These are phyloP conservation scores for Apis florea DNA, from an alignment of 1,140 invertebrate species.

Conservation along the genomic window DNA sequence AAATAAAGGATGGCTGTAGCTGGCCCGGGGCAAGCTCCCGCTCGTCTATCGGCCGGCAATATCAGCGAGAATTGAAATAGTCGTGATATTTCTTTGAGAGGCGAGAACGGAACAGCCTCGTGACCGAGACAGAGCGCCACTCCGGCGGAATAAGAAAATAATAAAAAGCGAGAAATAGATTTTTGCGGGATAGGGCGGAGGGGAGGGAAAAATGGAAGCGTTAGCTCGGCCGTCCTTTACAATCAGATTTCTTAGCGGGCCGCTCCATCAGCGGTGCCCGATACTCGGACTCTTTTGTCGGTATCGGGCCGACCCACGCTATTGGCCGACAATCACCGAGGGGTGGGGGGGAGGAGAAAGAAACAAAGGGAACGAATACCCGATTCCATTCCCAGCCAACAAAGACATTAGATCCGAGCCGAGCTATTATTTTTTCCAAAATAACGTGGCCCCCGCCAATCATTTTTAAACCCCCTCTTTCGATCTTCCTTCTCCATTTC, in stretches of 20 bases:
- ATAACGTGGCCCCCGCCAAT: not conserved
- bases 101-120: slow-evolving; percentile 47
- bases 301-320: slow-evolving; percentile 42
- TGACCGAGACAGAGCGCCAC: slow-evolving; percentile 35
- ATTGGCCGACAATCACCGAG: slow-evolving; percentile 58
- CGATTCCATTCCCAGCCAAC: slow-evolving; percentile 5
- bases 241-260: slow-evolving; percentile 73
- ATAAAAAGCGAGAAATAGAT: slow-evolving; percentile 67
- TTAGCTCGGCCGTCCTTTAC: slow-evolving; percentile 68
- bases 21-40: slow-evolving; percentile 55
- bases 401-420: slow-evolving; percentile 9
- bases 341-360: slow-evolving; percentile 21
- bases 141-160: slow-evolving; percentile 58
- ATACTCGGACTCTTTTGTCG: slow-evolving; percentile 67
- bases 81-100: slow-evolving; percentile 73
- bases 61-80: slow-evolving; percentile 77
- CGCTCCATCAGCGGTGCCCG: slow-evolving; percentile 63
- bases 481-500: no score
- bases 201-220: slow-evolving; percentile 67
- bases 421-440: not conserved
- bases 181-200: slow-evolving; percentile 56
- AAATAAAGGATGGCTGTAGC: slow-evolving; percentile 70
- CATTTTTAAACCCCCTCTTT: not conserved
- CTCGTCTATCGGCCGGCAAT: slow-evolving; percentile 74
- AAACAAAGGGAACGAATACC: slow-evolving; percentile 10